These are phyloP conservation scores for Garrulus glandarius DNA, from an alignment of 2,797 vertebrate species.

Conservation along the genomic window DNA sequence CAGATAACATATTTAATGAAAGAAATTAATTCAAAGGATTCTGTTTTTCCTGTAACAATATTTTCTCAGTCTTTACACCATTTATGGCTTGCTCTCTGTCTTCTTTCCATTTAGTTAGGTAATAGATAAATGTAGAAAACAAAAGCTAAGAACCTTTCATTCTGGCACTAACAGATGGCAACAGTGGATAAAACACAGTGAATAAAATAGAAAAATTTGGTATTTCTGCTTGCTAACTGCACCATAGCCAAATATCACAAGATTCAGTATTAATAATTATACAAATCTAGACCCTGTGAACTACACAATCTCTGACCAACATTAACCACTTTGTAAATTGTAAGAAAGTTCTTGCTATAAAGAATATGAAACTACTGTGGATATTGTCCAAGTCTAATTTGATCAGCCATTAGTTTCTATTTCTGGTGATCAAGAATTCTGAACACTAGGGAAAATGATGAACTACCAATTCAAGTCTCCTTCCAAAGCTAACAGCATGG, in stretches of 20 bases:
- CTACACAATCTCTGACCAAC: background rate
- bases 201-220: background rate
- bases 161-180: background rate
- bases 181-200: background rate
- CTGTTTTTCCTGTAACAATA: background rate
- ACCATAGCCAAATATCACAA: background rate
- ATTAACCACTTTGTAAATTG: background rate
- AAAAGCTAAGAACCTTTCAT: background rate
- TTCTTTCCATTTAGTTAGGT: background rate
- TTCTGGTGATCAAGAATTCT: background rate
- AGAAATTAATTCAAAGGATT: background rate
- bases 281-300: background rate
- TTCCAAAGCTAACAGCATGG: background rate
- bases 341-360: background rate
- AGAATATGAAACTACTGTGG: background rate
- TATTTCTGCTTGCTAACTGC: background rate
- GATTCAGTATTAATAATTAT: background rate
- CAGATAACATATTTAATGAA: slow-evolving; percentile 20
- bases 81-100: background rate
- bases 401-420: background rate
- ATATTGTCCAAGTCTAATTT: background rate
- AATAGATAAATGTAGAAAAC: background rate
- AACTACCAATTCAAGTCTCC: background rate
- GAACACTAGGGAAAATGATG: background rate
- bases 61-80: background rate